phyloP scores from a whole-genome alignment of 2,888 invertebrate species.

The Leptura quadrifasciata region DNA sequence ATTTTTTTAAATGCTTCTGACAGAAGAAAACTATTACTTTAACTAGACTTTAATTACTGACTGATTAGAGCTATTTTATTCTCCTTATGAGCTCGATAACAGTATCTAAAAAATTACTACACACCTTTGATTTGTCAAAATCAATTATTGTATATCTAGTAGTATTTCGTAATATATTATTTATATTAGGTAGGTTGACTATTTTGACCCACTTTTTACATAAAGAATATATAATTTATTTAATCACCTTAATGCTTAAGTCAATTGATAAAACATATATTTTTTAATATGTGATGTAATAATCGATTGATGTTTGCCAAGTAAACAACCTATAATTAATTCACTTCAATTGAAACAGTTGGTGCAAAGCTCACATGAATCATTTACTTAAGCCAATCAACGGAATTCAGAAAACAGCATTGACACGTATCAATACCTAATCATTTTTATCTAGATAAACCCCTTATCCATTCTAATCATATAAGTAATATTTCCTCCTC shows the following conservation, averaged over 20 bases:
- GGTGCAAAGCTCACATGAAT: not conserved
- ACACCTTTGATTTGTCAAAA: no score
- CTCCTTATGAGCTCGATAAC: no score
- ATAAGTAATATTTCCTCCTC: not conserved
- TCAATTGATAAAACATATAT: not conserved
- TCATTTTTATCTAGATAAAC: not conserved
- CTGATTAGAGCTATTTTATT: no score
- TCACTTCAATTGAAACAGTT: not conserved
- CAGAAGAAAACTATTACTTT: no score
- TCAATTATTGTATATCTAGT: not conserved
- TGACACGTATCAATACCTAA: not conserved
- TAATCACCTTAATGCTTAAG: not conserved
- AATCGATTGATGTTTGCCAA: not conserved
- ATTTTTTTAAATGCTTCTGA: no score
- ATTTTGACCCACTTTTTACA: not conserved
- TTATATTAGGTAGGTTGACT: not conserved
- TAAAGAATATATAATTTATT: not conserved
- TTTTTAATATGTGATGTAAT: not conserved
- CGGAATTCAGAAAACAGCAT: not conserved
- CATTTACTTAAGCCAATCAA: slow-evolving; percentile 6
- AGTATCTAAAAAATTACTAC: no score
- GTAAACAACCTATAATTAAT: not conserved
- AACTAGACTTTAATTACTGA: no score
- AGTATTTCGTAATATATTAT: not conserved
- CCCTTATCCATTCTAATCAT: not conserved